phyloP scores from a whole-genome alignment of 2,797 vertebrate genomes.

The Rhadinocentrus ornatus region DNA sequence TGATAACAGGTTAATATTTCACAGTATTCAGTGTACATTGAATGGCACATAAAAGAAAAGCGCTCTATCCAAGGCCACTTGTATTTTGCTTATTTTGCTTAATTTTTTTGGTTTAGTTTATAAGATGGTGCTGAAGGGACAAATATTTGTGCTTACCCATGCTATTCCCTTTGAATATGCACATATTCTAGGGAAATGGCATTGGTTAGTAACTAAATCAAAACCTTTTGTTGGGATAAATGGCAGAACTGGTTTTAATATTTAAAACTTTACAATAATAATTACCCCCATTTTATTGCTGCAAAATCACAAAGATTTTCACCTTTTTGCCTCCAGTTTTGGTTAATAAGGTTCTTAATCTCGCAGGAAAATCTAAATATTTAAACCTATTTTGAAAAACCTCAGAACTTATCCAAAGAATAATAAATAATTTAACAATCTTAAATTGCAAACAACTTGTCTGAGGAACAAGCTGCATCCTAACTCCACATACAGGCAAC shows the following conservation, averaged over 20 bases:
- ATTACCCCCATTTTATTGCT: conserved; percentile 1
- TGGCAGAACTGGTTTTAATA: not conserved
- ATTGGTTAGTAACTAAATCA: not conserved
- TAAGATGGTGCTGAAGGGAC: too few species aligned
- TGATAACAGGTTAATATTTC: not conserved
- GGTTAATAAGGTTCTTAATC: too few species aligned
- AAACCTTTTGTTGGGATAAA: not conserved
- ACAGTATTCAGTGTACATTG: not conserved
- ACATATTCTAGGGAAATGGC: too few species aligned
- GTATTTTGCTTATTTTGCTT: too few species aligned
- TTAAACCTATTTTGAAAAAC: not conserved
- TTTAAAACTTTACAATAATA: not conserved
- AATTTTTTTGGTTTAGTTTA: too few species aligned
- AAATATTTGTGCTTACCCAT: too few species aligned
- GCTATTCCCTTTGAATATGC: too few species aligned
- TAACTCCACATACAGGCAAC: too few species aligned
- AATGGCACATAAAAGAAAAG: not conserved
- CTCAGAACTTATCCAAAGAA: not conserved
- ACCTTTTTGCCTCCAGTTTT: too few species aligned
- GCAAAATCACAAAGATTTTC: not conserved
- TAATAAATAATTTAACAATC: not conserved
- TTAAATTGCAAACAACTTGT: too few species aligned
- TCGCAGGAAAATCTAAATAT: not conserved
- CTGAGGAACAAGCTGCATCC: too few species aligned
- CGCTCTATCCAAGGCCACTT: not conserved